A percentile compares a stretch with the other conserved stretches of the same genome.
These are phyloP conservation scores for Leptopterna dolabrata DNA, from an alignment of 2,888 invertebrate genomes.

Conservation along the genomic window DNA sequence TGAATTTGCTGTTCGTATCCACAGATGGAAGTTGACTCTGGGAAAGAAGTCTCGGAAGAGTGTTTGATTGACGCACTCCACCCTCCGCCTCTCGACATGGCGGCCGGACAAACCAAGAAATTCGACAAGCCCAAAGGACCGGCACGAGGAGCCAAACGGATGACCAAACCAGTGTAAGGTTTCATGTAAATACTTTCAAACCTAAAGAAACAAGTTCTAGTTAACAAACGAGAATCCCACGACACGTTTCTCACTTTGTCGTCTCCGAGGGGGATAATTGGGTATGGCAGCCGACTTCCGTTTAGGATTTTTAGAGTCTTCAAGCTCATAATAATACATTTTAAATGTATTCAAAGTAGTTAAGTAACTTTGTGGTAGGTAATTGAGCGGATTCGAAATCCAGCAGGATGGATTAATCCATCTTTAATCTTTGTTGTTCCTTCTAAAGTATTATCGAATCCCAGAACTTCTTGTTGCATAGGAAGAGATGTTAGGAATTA, in stretches of 20 bases:
- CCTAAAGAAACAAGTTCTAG: not conserved
- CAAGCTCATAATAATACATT: not conserved
- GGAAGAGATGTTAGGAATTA: too few relatives aligned
- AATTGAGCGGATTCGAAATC: not conserved
- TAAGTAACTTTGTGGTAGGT: too few relatives aligned
- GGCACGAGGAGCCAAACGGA: conserved; percentile 89
- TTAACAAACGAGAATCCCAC: not conserved
- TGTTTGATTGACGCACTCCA: conserved; percentile 93
- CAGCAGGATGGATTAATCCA: not conserved
- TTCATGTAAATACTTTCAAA: not conserved
- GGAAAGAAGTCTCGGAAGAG: conserved; percentile 89
- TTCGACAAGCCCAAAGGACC: conserved; percentile 98
- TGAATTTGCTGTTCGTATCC: conserved; percentile 64
- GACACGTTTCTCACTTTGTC: not conserved
- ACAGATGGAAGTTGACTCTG: conserved; percentile 92
- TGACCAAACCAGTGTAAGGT: conserved; percentile 73
- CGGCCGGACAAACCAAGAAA: conserved; percentile 68
- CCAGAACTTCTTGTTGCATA: not conserved
- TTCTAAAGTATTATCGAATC: not conserved
- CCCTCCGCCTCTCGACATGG: conserved; percentile 69
- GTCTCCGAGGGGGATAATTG: not conserved
- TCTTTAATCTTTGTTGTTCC: not conserved
- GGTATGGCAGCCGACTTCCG: not conserved
- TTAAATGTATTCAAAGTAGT: too few relatives aligned
- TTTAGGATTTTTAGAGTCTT: not conserved